phyloP scores from a whole-genome alignment of 2,113 vertebrate species.

The Sula dactylatra region DNA sequence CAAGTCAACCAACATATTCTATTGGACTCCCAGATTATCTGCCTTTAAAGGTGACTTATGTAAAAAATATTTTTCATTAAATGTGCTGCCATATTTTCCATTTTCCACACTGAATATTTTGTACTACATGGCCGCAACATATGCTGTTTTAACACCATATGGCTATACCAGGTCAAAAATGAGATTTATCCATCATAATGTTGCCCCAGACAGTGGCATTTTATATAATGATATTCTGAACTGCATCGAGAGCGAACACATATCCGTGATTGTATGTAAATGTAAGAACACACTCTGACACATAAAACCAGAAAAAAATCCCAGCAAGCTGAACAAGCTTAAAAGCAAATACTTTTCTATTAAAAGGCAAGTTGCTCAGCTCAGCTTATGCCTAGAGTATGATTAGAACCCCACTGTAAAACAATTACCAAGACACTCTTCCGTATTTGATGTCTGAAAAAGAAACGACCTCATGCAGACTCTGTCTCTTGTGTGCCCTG shows the following conservation, averaged over 20 bases:
- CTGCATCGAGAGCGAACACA: neutral
- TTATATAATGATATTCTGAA: slow-evolving; percentile 43
- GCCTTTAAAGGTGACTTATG: slow-evolving; percentile 8
- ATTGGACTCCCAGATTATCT: slow-evolving; percentile 20
- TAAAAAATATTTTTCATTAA: slow-evolving; percentile 20
- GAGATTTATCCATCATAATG: slow-evolving; percentile 44
- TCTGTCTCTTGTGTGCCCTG: neutral
- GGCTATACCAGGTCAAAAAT: slow-evolving; percentile 17
- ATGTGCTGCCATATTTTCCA: slow-evolving; percentile 16
- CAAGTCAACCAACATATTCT: slow-evolving; percentile 10
- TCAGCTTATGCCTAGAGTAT: slow-evolving; percentile 41
- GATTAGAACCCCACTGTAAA: slow-evolving; percentile 73
- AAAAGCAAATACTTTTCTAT: slow-evolving; percentile 61
- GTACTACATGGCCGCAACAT: neutral
- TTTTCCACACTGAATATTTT: neutral
- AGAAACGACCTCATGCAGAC: slow-evolving; percentile 59
- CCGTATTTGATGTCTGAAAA: slow-evolving; percentile 61
- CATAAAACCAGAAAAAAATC: neutral
- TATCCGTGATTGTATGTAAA: neutral
- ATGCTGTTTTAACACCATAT: neutral
- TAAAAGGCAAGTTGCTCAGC: slow-evolving; percentile 57
- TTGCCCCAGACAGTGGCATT: slow-evolving; percentile 16
- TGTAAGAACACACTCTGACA: neutral
- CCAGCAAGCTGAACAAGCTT: slow-evolving; percentile 52
- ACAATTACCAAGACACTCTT: slow-evolving; percentile 61